Base-by-base conservation (phyloP, 1,140 invertebrate genomes). In the Aphaenogaster ashmeadi region DNA sequence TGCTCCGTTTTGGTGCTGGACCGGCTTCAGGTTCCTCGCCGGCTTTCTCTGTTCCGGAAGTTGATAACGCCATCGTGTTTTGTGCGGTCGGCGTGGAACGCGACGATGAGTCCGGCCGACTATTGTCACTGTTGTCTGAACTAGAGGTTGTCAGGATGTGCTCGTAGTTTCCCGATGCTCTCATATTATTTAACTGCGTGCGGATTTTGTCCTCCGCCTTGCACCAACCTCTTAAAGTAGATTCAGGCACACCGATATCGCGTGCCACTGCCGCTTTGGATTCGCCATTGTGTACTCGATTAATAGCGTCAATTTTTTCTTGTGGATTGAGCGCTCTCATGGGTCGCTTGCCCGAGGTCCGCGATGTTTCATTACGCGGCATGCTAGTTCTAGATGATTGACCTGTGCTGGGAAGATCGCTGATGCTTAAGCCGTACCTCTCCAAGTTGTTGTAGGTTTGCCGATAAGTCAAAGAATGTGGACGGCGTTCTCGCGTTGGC, bases 231-330 rank as follows among this genome's bases (percentile, higher is more conserved):
- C 98, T 96, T 1, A 98, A 94, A 0, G 98, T 98, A 0, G 97
- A 98, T 93, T 98, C 98, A 0, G 98, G 98, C 0, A 98, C 97
- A 0, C 97, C 97, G 91, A 98, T 98, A 88, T 98, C 97, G 0
- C 98, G 94, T 0, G 98, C 98, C 0, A 98, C 98, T 0, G 97
- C 97, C 0, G 98, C 98, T 90, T 98, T 98, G 13, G 97, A 98
- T 92, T 98, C 97, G 52, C 98, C 98, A 90, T 97, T 97, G 94
- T 98, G 97, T 0, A 98, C 98, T 38, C 98, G 95, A 86, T 97
- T 96, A 60, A 98, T 98, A 4, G 97, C 98, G 47, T 97, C 96
- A 79, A 98, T 96, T 94, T 98, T 98, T 91, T 98, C 97, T 33
- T 96, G 96, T 0, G 97, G 97, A 8, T 97, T 97, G 33, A 98